Percentiles rank a stretch among this genome's conserved stretches.
phyloP scores from a whole-genome alignment of 2,113 vertebrate species.

The Apus apus region DNA sequence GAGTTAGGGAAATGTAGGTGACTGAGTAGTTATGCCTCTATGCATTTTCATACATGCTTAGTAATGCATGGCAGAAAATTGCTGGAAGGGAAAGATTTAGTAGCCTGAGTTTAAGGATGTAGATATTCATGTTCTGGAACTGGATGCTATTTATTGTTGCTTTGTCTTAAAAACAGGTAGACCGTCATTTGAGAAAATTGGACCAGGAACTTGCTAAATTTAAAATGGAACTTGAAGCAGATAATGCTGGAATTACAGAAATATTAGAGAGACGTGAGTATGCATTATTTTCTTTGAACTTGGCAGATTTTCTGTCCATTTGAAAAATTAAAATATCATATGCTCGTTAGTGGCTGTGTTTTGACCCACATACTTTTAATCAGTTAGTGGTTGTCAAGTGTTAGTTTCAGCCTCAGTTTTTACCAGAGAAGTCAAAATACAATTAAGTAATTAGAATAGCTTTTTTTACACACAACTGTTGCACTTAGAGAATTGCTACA shows the following conservation, averaged over 20 bases:
- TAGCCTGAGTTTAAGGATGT: neutral
- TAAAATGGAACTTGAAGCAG: constrained; percentile 99
- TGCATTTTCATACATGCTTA: fast-evolving
- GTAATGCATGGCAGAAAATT: neutral
- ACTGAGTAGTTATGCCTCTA: neutral
- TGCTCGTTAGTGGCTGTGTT: neutral
- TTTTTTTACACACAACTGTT: neutral
- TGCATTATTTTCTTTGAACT: neutral
- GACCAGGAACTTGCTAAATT: constrained; percentile 99
- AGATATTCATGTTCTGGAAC: neutral
- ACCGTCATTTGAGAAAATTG: constrained; percentile 95
- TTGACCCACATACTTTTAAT: neutral
- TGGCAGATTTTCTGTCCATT: neutral
- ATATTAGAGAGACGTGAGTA: constrained; percentile 95
- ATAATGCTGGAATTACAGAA: constrained; percentile 99
- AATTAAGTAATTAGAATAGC: neutral
- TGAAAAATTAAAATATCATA: neutral
- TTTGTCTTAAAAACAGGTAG: constrained; percentile 85
- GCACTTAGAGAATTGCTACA: neutral
- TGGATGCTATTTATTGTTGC: constrained; percentile 32
- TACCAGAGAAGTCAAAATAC: neutral
- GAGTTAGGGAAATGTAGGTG: neutral
- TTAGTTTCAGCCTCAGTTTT: neutral
- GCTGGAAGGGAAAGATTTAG: neutral
- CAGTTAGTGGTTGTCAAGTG: neutral